These are phyloP conservation scores for Neomicropteryx cornuta DNA, from an alignment of 1,140 invertebrate genomes.

Conservation along the genomic window DNA sequence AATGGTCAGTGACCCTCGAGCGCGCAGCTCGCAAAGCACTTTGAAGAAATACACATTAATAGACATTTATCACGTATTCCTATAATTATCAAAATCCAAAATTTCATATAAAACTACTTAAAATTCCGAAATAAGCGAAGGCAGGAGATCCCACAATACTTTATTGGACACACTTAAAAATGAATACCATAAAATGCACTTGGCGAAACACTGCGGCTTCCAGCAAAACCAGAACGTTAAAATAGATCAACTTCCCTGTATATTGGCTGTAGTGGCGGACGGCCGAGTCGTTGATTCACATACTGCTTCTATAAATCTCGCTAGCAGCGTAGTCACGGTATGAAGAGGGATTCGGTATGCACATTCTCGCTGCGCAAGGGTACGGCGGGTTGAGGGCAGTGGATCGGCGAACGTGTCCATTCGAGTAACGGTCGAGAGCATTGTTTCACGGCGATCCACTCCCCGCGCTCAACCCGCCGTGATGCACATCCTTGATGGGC, in stretches of 20 bases:
- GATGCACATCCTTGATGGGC: background rate
- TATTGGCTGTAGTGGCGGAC: background rate
- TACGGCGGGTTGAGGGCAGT: too few relatives aligned
- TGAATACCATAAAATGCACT: background rate
- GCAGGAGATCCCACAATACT: background rate
- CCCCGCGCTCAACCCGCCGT: background rate
- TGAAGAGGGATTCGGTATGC: background rate
- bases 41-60: too few relatives aligned
- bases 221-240: background rate
- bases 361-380: too few relatives aligned
- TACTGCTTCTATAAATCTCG: background rate
- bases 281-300: slow-evolving; percentile 2
- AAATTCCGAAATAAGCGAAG: too few relatives aligned
- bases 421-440: too few relatives aligned
- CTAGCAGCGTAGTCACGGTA: background rate
- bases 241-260: background rate
- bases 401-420: too few relatives aligned
- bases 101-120: too few relatives aligned
- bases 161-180: slow-evolving; percentile 1
- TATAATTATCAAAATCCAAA: too few relatives aligned
- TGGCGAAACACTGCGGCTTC: too few relatives aligned
- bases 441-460: background rate
- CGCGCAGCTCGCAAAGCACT: too few relatives aligned
- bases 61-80: too few relatives aligned
- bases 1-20: too few relatives aligned